Evolutionary conservation across 2,797 vertebrate genomes (phyloP), one percentile per base, ranked within the genome.

Genomic region (Lagothrix lagotricha): DNA sequence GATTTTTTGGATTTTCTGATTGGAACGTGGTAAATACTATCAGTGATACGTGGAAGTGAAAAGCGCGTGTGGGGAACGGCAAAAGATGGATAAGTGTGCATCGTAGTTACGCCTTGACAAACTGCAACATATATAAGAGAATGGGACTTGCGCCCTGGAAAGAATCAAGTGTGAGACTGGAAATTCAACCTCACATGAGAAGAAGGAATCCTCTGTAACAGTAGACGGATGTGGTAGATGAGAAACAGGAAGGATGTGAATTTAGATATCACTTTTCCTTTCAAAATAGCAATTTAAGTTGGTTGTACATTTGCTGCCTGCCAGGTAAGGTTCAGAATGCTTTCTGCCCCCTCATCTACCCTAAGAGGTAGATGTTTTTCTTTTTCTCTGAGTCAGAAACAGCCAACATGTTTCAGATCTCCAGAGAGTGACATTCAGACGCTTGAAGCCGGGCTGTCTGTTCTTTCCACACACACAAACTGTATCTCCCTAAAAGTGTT

Each of bases 361-460:
- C 7, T 75, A 24, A 41, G 46, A 44, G 19, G 36, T 46, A 10
- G 28, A 54, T 44, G 22, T 33, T 86, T 81, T 92, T 81, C 44
- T 81, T 96, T 33, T 64, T 94, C 88, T 46, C 17, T n/a, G 26
- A 79, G n/a, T 52, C 30, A 58, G 33, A 94, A 96, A 64, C n/a
- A 83, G 6, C 24, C 26, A 54, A 0, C 41, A 72, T 20, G 14
- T 67, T 96, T 41, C 86, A 48, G 76, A 30, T 70, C 57, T 57
- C 20, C 39, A 67, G 26, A 19, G 2, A 88, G 10, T 11, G 7
- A 64, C 2, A 26, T 6, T 57, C 11, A 72, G 33, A 64, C 17
- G 64, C 10, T 41, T 86, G 44, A 89, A 57, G 89, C 8, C 39
- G n/a, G 41, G 19, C 33, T 89, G 0, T 39, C 79, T 52, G 26